These are phyloP conservation scores for Chrysomallon squamiferum DNA, from an alignment of 1,140 invertebrate genomes.

Conservation along the genomic window DNA sequence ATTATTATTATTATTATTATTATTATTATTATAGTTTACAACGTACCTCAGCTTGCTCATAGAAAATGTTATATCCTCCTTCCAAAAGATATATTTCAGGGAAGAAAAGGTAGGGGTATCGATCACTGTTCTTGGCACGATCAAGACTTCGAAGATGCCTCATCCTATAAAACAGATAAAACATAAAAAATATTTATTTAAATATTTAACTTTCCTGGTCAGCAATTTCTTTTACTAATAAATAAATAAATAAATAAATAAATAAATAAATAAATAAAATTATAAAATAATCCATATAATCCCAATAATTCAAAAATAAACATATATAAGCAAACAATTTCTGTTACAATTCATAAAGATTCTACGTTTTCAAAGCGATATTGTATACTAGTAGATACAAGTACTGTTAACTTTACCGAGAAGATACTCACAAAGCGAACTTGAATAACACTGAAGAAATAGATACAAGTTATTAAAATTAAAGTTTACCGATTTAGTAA, in stretches of 20 bases:
- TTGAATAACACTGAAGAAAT: too few species aligned
- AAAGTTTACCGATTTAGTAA: too few species aligned
- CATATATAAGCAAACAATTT: too few species aligned
- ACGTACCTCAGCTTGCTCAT: conserved; percentile 67
- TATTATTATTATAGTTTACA: not conserved
- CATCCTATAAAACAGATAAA: conserved; percentile 67
- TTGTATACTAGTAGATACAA: too few species aligned
- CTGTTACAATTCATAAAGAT: too few species aligned
- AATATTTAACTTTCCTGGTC: not conserved
- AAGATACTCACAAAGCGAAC: too few species aligned
- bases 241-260: not conserved
- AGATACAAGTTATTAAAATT: too few species aligned
- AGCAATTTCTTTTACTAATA: not conserved
- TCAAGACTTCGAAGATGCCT: conserved; percentile 85
- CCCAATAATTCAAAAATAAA: too few species aligned
- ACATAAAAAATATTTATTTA: not conserved
- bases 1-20: not conserved
- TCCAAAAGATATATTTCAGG: conserved; percentile 95
- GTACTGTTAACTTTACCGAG: too few species aligned
- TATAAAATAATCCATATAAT: too few species aligned
- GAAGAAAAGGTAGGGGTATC: conserved; percentile 88
- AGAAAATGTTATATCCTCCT: conserved; percentile 94
- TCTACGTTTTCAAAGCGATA: too few species aligned
- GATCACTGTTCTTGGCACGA: conserved; percentile 78
- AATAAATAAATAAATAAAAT: conserved; percentile 70